phyloP scores from a whole-genome alignment of 2,113 vertebrate genomes.

The Semnopithecus entellus region DNA sequence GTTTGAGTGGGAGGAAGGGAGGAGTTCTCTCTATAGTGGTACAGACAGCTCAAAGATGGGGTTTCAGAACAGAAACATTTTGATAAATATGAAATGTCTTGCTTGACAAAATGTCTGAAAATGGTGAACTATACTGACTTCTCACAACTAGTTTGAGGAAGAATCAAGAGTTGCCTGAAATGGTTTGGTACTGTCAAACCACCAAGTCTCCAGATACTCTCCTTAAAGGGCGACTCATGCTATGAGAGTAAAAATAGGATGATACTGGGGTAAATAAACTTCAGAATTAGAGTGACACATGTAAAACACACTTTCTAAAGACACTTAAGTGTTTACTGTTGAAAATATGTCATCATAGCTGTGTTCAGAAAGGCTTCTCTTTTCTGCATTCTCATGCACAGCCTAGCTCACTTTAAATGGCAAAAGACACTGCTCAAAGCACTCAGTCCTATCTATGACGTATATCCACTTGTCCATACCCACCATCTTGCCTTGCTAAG shows the following conservation, averaged over 20 bases:
- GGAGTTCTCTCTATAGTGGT: not conserved
- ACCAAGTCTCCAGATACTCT: not conserved
- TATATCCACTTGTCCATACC: not conserved
- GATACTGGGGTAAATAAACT: not conserved
- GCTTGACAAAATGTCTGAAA: not conserved
- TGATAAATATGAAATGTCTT: not conserved
- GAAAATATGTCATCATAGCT: not conserved
- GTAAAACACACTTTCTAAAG: not conserved
- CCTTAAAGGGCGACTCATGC: not conserved
- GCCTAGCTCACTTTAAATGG: not conserved
- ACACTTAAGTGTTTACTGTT: not conserved
- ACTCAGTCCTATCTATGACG: not conserved
- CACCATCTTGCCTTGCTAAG: not conserved
- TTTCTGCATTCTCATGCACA: not conserved
- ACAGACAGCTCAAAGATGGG: not conserved
- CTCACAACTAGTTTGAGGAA: not conserved
- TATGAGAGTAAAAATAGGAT: not conserved
- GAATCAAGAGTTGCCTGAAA: not conserved
- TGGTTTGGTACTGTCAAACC: not conserved
- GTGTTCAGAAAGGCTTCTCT: not conserved
- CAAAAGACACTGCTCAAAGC: not conserved
- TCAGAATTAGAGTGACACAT: constrained; percentile 5
- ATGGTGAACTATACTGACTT: not conserved
- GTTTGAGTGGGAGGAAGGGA: too few species aligned
- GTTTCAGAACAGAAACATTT: not conserved